Base-by-base conservation (phyloP, 2,888 invertebrate species). In the Omphaloscelis lunosa region DNA sequence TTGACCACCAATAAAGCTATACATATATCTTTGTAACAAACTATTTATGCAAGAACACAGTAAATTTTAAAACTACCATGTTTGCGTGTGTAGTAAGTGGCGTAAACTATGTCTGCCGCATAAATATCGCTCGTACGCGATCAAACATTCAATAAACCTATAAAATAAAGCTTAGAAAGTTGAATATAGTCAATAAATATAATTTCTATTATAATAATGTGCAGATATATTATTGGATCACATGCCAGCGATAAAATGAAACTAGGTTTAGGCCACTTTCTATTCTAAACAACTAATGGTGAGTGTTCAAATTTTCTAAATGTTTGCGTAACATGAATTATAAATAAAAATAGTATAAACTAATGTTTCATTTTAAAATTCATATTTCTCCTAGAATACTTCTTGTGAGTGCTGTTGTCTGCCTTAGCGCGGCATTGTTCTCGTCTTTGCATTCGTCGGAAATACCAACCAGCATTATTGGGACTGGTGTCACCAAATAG, bases 401-500 rank as follows among this genome's bases (percentile, higher is more conserved):
- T 95, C 77, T 91, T 94, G 80, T 93, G 89, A 23, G 94, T 95
- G 81, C 91, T 93, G 82, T 95, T 96, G 74, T 95, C 93, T 27
- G 91, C 91, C 77, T 95, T 95, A 8, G 93, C 91, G 67, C 96
- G 94, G 76, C 96, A 95, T 75, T 96, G 96, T 75, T 97, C 96
- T 11, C 97, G 93, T 77, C 93, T 93, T 72, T 94, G 93, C 96
- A 97, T 95, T 45, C 96, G 94, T 29, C 95, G 92, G 83, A 97
- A 97, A 86, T 97, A 97, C 97, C 97, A 97, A 2, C 93, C 93
- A 1, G 96, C 95, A 62, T 92, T 94, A 82, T 95, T 95, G 2
- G 92, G 89, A 59, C 89, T 92, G 27, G 88, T 91, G 51, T 94
- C 93, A 27, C 94, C 94, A 85, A 95, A 95, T 23, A 95, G 80